Base-by-base conservation (phyloP, 1,140 invertebrate genomes). In the Zaprionus tsacasi region DNA sequence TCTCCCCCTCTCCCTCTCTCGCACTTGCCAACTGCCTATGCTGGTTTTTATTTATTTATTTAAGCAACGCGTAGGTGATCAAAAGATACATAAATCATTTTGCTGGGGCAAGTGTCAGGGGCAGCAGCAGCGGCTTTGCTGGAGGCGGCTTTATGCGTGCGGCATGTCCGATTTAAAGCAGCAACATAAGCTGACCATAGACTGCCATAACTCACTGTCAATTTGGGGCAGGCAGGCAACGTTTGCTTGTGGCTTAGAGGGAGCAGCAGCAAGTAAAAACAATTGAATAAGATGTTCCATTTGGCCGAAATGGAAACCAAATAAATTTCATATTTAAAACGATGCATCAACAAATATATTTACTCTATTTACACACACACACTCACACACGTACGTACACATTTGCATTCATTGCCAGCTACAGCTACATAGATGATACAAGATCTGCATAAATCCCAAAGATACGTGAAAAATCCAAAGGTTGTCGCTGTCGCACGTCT, bases 171-270 rank as follows among this genome's bases (percentile, higher is more conserved):
- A 72, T 76, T 76, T 72, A 57, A 57, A 57, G 72, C 66, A 75
- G 70, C 64, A 65, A 60, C 73, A 59, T 21, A 65, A 27, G 40
- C 56, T 70, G 69, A 33, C 78, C 76, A 67, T 25, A 72, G 63
- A 54, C 66, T 76, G 82, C 85, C 81, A 90, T 89, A 89, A 89
- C 86, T 89, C 85, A 89, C 82, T 89, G 85, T 89, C 85, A 88
- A 59, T 83, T 82, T 67, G 64, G 57, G 72, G 30, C 45, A 38
- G 48, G 45, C 17, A 17, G 8, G 56, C 55, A 52, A 59, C n/a
- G 50, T 58, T 63, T 50, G 68, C 45, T 63, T 70, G 76, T 57
- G 66, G 78, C 75, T 59, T 8, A 67, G 66, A 55, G 45, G 52
- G 55, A 64, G 78, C 7, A 67, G 65, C 59, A 52, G 43, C 55